Evolutionary conservation across 2,797 vertebrate genomes (phyloP), one percentile per base, ranked within the genome.

Genomic region (Falco naumanni): DNA sequence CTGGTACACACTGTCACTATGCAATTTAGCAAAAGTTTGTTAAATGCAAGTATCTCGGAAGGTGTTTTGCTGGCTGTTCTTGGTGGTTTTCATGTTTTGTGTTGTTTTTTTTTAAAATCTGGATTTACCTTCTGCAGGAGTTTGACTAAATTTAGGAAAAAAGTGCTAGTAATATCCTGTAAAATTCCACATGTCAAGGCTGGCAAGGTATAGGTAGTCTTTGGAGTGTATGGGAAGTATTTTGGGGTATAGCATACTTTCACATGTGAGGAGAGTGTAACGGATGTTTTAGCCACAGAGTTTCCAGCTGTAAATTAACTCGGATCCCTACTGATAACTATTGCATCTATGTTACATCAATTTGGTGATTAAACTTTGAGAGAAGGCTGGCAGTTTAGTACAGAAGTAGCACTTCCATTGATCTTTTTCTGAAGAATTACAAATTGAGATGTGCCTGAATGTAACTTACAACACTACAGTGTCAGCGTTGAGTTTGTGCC

Each of bases 401-500:
- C n/a, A 89, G 76, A 93, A 76, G 63, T 74, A 92, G 75, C 86
- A 87, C 81, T 96, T 95, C 81, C 75, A 59, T 61, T 89, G 88
- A 65, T 79, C 54, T 89, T 71, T 93, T 92, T 75, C 85, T 92
- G 84, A 92, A 93, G 87, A 96, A 84, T 56, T 91, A 74, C 57
- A 69, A 80, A 75, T 74, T 89, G 93, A 97, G 39, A 78, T 94
- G 92, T 96, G 93, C 88, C 93, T 97, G 95, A 96, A 96, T 96
- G 85, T 96, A 93, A 91, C 74, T 97, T 91, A 63, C 24, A 95
- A 95, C 86, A 90, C 91, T 70, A 86, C 39, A 76, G 78, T 93
- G 93, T 96, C 96, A 94, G 96, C 96, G 90, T 79, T 95, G 90
- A 97, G 96, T 93, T 95, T 97, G 98, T 98, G 98, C 98, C 98